Percentiles rank a stretch among this genome's conserved stretches.
Evolutionary conservation across 2,888 invertebrate species (phyloP).

Genomic region (Dicyrtoma fusca): DNA sequence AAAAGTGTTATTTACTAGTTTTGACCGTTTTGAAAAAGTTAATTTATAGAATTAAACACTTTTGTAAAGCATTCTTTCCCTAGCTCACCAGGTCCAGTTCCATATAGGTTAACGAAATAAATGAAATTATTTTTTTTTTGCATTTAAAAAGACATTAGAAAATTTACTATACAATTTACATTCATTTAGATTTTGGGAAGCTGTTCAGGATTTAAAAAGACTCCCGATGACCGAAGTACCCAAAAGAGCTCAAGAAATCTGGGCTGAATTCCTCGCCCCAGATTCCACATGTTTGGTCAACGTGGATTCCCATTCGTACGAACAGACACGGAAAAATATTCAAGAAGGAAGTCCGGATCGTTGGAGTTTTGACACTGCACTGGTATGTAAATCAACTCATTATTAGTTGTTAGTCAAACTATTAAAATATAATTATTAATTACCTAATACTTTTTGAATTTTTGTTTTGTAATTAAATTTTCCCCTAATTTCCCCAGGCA

Average conservation of each 20-base stretch:
- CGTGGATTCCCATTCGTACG: conserved; percentile 90
- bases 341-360: conserved; percentile 73
- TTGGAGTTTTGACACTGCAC: conserved; percentile 96
- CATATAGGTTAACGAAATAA: background rate
- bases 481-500: conserved; percentile 67
- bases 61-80: too few species aligned
- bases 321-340: conserved; percentile 79
- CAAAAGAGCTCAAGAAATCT: conserved; percentile 80
- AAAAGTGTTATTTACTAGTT: too few species aligned
- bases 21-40: too few species aligned
- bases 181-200: conserved; percentile 87
- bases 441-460: too few species aligned
- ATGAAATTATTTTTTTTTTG: conserved; percentile 2
- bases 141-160: background rate
- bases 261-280: conserved; percentile 89
- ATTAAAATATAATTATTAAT: too few species aligned
- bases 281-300: conserved; percentile 92
- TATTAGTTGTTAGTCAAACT: too few species aligned
- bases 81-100: too few species aligned
- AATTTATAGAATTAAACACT: too few species aligned
- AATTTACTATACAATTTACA: background rate
- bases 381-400: too few species aligned
- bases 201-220: conserved; percentile 88
- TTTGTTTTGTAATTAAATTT: background rate
- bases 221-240: conserved; percentile 78